A percentile compares a stretch with the other conserved stretches of the same genome.
Conservation (phyloP, 2,888 invertebrate genomes). For the Macaria liturata region DNA sequence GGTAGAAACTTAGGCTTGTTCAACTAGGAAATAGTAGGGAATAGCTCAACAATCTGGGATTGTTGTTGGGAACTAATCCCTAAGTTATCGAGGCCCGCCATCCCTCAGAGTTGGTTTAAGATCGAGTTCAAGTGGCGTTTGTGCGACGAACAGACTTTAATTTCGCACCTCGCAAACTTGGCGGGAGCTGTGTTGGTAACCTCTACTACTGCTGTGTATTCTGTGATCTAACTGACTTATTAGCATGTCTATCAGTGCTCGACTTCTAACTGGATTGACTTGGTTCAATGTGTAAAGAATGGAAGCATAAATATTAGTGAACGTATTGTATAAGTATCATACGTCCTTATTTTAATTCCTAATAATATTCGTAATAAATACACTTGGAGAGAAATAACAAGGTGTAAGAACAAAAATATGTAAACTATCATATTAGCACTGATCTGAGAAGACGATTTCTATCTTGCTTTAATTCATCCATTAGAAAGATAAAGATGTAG, state of each 20-base stretch:
- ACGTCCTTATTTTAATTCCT: too few species aligned
- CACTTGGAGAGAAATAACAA: too few species aligned
- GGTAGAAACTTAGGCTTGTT: conserved; percentile 27
- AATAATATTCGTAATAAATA: too few species aligned
- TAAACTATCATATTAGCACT: too few species aligned
- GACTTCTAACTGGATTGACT: conserved; percentile 26
- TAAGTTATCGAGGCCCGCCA: conserved; percentile 50
- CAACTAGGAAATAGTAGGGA: conserved; percentile 43
- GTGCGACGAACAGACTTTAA: conserved; percentile 51
- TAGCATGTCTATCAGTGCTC: conserved; percentile 50
- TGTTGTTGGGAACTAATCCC: conserved; percentile 57
- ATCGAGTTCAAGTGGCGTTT: conserved; percentile 50
- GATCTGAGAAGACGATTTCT: too few species aligned
- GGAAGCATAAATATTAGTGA: too few species aligned
- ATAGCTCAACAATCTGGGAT: conserved; percentile 48
- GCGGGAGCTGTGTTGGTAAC: conserved; percentile 33
- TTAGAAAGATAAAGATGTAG: too few species aligned
- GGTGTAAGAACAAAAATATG: too few species aligned
- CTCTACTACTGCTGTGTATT: too few species aligned
- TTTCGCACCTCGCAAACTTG: conserved; percentile 51
- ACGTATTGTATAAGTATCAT: too few species aligned
- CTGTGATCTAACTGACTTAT: conserved; percentile 45
- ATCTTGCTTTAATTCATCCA: too few species aligned
- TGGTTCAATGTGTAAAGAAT: too few species aligned
- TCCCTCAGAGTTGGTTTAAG: conserved; percentile 47